phyloP scores from a whole-genome alignment of 2,888 invertebrate genomes.

The Panzeria rudis region DNA sequence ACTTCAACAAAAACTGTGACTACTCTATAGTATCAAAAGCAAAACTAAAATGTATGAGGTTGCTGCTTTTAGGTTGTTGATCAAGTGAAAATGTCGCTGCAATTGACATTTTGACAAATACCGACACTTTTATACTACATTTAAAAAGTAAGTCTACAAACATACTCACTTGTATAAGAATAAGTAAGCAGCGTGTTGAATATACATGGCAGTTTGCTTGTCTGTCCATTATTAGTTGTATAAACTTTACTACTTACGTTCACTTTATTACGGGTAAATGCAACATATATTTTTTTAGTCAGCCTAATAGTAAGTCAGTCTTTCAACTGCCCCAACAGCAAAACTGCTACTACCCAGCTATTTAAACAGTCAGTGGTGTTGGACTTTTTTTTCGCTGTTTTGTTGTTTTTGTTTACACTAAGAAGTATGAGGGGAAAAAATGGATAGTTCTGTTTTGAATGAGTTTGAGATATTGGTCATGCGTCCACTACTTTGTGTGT shows the following conservation, averaged over 20 bases:
- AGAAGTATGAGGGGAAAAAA: constrained; percentile 28
- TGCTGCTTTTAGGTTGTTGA: constrained; percentile 74
- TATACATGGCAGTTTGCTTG: constrained; percentile 25
- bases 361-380: constrained; percentile 15
- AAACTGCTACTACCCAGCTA: not conserved
- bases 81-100: constrained; percentile 82
- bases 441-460: constrained; percentile 35
- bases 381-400: not conserved
- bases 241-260: constrained; percentile 57
- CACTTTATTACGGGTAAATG: constrained; percentile 55
- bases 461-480: constrained; percentile 27
- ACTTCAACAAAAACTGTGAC: constrained; percentile 7
- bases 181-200: constrained; percentile 18
- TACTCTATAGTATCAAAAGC: constrained; percentile 11
- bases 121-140: constrained; percentile 77
- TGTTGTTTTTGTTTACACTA: not conserved
- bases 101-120: constrained; percentile 83
- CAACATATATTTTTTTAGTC: constrained; percentile 39
- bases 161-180: not conserved
- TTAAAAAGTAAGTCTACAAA: constrained; percentile 53
- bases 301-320: constrained; percentile 51
- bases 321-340: constrained; percentile 18
- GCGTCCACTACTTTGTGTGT: constrained; percentile 32
- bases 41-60: constrained; percentile 63
- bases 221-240: not conserved